Base-by-base conservation (phyloP, 1,140 invertebrate genomes). In the Cherax quadricarinatus region DNA sequence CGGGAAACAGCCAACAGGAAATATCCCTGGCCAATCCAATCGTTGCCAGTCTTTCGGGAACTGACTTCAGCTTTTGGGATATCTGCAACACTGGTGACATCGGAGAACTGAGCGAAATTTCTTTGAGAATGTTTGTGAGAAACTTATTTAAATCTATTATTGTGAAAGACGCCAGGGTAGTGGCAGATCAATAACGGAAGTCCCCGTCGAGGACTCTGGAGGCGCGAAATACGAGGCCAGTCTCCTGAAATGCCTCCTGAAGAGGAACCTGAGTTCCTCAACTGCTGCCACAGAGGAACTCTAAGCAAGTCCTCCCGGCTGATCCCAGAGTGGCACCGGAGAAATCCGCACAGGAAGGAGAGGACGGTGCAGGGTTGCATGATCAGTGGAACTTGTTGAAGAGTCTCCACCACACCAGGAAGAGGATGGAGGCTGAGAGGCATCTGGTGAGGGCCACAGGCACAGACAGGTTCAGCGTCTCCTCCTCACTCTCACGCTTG, bases 381-480 rank as follows among this genome's bases (percentile, higher is more conserved):
- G 6, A 48, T 80, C 49, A 83, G 24, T 60, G 88, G 21, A 89
- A n/a, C 60, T 89, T 89, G 81, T 84, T 73, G 53, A 89, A 12
- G 60, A 89, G 73, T 14, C 88, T 21, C 88, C 88, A 89, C 60
- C 88, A 89, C 49, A 89, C 16, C 2, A 89, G 60, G 60, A 57
- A 66, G 48, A 89, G 57, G 41, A 89, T 5, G 30, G 88, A 82
- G 30, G 88, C 88, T 10, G 80, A 82, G 30, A 89, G 30, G 41
- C 88, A 89, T 70, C 80, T 89, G 57, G 88, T 89, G 48, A 89
- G 62, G 5, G 88, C 60, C 41, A 49, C 57, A 30, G 88, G 88
- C 9, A 89, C 62, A 21, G n/a, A 41, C 5, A 66, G 41, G 18
- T 21, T 70, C 18, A 83, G 1, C 21, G 60, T 12, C 18, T 57